Base-by-base conservation (phyloP, 1,140 invertebrate species). In the Zaprionus inermis region DNA sequence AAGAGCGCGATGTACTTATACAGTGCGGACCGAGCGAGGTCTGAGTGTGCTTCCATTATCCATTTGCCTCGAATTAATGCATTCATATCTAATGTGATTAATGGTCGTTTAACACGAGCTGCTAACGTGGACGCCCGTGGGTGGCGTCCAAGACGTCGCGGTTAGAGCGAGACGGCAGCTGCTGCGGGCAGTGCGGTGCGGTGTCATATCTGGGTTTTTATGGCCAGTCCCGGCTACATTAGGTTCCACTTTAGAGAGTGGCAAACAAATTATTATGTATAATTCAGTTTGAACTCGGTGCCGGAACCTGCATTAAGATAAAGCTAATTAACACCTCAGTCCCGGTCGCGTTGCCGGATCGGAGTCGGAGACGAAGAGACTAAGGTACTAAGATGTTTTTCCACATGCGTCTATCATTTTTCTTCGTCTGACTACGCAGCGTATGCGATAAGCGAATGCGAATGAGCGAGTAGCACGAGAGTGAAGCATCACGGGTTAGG, bases 231-330 rank as follows among this genome's bases (percentile, higher is more conserved):
- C 58, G 63, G 66, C 66, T 88, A 83, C 82, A 83, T 79, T 86
- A 88, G 88, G 83, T 77, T 88, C 76, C 83, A 89, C 77, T 88
- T 89, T 88, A 88, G 81, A 83, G 79, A 88, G 83, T 78, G 83
- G 64, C 80, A 72, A 73, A 88, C 83, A 88, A 88, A 88, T 88
- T 88, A 88, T 88, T 89, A 89, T 89, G 83, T 89, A 89, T 88
- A 88, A 88, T 88, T 88, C 80, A 88, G 82, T 89, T 88, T 89
- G 84, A 88, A 89, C 84, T 84, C 77, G 89, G 84, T 88, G 84
- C 84, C 84, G 84, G 84, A 88, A 88, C 84, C 84, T 89, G 78
- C 84, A 88, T 88, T 88, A 88, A 88, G 84, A 88, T 88, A 88
- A 84, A 84, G 74, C 80, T 89, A 88, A 88, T 88, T 88, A 88